Percentiles rank a stretch among this genome's conserved stretches.
phyloP scores from a whole-genome alignment of 2,797 vertebrate genomes.

The Jordanella pulchra region DNA sequence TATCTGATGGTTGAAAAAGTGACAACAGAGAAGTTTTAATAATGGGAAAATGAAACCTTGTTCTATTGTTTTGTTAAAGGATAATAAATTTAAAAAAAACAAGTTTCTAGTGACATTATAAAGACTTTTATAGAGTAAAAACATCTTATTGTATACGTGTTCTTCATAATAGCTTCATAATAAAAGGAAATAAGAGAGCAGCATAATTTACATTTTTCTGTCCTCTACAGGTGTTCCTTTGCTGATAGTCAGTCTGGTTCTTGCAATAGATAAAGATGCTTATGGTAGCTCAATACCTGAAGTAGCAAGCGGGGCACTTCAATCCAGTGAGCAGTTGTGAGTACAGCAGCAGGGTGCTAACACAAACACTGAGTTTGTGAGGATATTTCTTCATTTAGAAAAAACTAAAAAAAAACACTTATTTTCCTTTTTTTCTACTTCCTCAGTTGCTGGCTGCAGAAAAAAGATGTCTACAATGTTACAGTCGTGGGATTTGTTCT shows the following conservation, averaged over 20 bases:
- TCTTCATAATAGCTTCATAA: neutral
- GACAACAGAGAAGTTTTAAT: too few species aligned
- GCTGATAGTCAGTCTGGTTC: constrained; percentile 77
- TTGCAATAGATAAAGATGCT: constrained; percentile 80
- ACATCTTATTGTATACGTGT: neutral
- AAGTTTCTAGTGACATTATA: too few species aligned
- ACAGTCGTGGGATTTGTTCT: constrained; percentile 83
- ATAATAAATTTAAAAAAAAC: neutral
- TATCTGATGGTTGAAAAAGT: too few species aligned
- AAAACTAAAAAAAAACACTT: neutral
- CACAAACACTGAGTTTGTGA: neutral
- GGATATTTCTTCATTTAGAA: neutral
- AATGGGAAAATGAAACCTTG: too few species aligned
- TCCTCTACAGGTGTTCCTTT: constrained; percentile 76
- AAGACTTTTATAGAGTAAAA: too few species aligned
- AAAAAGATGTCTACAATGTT: constrained; percentile 77
- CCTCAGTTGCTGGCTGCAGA: constrained; percentile 72
- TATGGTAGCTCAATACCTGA: constrained; percentile 70
- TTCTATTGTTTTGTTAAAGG: neutral
- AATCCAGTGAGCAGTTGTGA: constrained; percentile 80
- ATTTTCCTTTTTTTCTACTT: accelerated
- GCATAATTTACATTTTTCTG: constrained; percentile 4
- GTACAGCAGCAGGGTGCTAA: constrained; percentile 56
- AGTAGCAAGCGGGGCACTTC: neutral
- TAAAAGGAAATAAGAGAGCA: neutral